Percentiles rank a stretch among this genome's conserved stretches.
phyloP scores from a whole-genome alignment of 2,888 invertebrate genomes.

The Pollenia angustigena region DNA sequence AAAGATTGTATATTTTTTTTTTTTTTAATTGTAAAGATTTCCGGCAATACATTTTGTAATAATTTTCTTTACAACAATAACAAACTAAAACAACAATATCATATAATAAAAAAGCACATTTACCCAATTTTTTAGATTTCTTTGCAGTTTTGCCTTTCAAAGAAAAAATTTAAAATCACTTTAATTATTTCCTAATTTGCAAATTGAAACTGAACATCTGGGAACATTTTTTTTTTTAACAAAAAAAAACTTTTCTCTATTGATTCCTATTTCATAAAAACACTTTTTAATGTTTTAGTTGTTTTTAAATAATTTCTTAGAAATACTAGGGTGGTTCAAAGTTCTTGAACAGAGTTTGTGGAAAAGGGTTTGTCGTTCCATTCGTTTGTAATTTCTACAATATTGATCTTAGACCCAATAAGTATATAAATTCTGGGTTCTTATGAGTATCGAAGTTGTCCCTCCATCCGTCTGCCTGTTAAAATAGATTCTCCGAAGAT shows the following conservation, averaged over 20 bases:
- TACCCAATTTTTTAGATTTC: slow-evolving; percentile 47
- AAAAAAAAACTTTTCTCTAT: slow-evolving; percentile 30
- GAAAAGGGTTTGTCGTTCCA: no score
- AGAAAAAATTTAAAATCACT: slow-evolving; percentile 22
- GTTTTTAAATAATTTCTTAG: slow-evolving; percentile 21
- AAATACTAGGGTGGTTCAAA: slow-evolving; percentile 35
- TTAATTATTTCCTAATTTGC: slow-evolving; percentile 49
- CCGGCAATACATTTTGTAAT: slow-evolving; percentile 55
- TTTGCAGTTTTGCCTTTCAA: slow-evolving; percentile 52
- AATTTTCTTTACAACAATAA: slow-evolving; percentile 41
- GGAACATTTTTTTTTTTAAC: slow-evolving; percentile 27
- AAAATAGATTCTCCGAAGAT: no score
- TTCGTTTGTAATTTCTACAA: no score
- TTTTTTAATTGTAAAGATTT: slow-evolving; percentile 39
- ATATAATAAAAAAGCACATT: slow-evolving; percentile 40
- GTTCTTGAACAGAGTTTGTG: no score
- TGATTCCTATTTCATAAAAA: slow-evolving; percentile 57
- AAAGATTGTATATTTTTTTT: neutral
- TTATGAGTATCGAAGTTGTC: no score
- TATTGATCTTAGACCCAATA: no score
- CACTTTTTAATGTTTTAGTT: slow-evolving; percentile 3
- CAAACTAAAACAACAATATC: neutral
- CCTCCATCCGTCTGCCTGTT: no score
- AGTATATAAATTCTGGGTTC: no score
- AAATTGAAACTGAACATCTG: slow-evolving; percentile 69